phyloP scores from a whole-genome alignment of 2,797 vertebrate genomes.

The Tragopan temminckii region DNA sequence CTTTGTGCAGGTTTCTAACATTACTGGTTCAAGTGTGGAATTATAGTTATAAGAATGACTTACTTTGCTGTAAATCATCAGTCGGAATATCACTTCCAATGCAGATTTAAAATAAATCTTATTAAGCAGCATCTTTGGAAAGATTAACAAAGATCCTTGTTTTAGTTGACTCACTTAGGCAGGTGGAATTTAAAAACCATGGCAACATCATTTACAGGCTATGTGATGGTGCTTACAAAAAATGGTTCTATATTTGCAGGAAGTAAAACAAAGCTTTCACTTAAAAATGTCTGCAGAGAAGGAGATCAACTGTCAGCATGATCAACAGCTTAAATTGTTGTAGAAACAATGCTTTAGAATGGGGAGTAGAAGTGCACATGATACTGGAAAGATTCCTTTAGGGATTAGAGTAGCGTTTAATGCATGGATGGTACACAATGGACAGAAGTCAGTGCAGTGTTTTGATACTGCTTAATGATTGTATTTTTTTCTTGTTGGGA shows the following conservation, averaged over 20 bases:
- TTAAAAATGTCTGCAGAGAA: background rate
- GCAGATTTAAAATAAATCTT: background rate
- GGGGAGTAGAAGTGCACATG: background rate
- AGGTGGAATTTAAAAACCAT: background rate
- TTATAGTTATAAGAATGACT: background rate
- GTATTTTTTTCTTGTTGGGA: background rate
- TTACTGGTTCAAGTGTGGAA: background rate
- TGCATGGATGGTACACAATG: background rate
- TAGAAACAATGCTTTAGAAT: background rate
- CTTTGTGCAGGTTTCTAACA: background rate
- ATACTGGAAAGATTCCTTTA: background rate
- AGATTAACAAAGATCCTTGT: background rate
- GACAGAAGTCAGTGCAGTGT: background rate
- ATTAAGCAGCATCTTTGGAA: background rate
- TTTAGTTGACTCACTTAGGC: background rate
- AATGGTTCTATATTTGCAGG: background rate
- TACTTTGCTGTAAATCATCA: background rate
- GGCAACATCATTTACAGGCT: background rate
- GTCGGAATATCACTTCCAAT: background rate
- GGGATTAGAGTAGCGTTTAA: background rate
- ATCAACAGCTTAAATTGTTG: background rate
- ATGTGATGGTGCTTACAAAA: background rate
- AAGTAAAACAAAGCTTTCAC: background rate
- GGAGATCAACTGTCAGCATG: background rate
- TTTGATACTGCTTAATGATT: background rate